Evolutionary conservation across 2,888 invertebrate species (phyloP).

Genomic region (Archips xylosteana): DNA sequence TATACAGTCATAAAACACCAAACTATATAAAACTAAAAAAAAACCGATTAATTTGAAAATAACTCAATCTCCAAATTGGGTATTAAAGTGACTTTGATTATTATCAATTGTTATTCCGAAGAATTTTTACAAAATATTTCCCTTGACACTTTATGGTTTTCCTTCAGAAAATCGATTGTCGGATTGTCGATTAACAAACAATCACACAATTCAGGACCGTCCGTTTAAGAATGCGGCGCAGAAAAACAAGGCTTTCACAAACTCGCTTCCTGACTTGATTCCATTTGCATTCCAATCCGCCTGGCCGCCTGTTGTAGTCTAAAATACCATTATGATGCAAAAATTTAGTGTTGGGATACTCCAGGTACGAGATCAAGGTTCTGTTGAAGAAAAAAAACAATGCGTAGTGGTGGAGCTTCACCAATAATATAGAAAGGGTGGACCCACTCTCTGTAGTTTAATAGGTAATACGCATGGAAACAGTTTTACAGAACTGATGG

Average conservation of each 20-base stretch:
- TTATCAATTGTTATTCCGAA: too few species aligned
- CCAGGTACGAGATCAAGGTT: slow-evolving; percentile 19
- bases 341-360: slow-evolving; percentile 10
- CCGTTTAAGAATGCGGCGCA: slow-evolving; percentile 36
- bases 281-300: slow-evolving; percentile 68
- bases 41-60: too few species aligned
- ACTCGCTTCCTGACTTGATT: slow-evolving; percentile 54
- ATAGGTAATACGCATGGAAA: too few species aligned
- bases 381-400: not conserved
- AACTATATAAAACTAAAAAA: too few species aligned
- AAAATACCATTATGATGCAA: slow-evolving; percentile 30
- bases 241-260: slow-evolving; percentile 37
- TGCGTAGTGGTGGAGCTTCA: not conserved
- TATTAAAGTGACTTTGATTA: too few species aligned
- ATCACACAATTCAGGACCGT: slow-evolving; percentile 6
- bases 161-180: not conserved
- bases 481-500: too few species aligned
- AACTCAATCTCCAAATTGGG: too few species aligned
- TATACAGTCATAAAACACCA: too few species aligned
- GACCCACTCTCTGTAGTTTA: too few species aligned
- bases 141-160: not conserved
- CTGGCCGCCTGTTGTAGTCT: slow-evolving; percentile 35
- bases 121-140: too few species aligned
- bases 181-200: slow-evolving; percentile 5
- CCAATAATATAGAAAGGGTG: too few species aligned